Evolutionary conservation across 2,797 vertebrate species (phyloP), one percentile per base, ranked within the genome.

Genomic region (Halcyon smyrnensis): DNA sequence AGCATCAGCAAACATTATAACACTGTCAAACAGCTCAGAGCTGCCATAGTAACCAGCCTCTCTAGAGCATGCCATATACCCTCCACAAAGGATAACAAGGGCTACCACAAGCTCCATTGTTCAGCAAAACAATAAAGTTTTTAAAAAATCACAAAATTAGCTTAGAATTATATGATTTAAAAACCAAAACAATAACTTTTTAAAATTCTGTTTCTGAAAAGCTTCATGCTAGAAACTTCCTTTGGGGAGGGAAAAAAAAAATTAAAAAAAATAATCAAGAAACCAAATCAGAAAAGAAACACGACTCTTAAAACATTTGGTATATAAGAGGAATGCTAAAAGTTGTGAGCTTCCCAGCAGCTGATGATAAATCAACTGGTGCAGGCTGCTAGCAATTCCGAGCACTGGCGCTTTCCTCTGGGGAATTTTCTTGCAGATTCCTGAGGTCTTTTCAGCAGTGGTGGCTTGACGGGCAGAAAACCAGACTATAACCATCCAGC

Each of bases 1-100:
- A 96, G 71, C 91, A 93, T 96, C 95, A 95, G 78, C 93, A 95
- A 95, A 95, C 75, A 85, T 93, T 94, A 79, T 95, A 92, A 92
- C 76, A 50, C 71, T 80, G 48, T 93, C 90, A 94, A 79, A 83
- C 93, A 89, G 84, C 67, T 95, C 88, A 60, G 81, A 93, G 93
- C 88, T 96, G 86, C 93, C 78, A 90, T 94, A 97, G 96, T 95
- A 97, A 97, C 91, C 86, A 73, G 27, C 21, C 75, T 90, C 81
- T 85, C 64, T 51, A 37, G 81, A 87, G 62, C 75, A 93, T 0
- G 0, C 53, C 65, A 11, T 71, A 25, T 77, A 63, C 23, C 68
- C 75, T 92, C 57, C 57, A n/a, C 75, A 34, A 87, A 90, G 88
- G 92, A 56, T 48, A 69, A 54, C 41, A 82, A 57, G 41, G 51